Evolutionary conservation across 1,140 invertebrate species (phyloP), one percentile per base, ranked within the genome.

Genomic region (Ericerus pela): DNA sequence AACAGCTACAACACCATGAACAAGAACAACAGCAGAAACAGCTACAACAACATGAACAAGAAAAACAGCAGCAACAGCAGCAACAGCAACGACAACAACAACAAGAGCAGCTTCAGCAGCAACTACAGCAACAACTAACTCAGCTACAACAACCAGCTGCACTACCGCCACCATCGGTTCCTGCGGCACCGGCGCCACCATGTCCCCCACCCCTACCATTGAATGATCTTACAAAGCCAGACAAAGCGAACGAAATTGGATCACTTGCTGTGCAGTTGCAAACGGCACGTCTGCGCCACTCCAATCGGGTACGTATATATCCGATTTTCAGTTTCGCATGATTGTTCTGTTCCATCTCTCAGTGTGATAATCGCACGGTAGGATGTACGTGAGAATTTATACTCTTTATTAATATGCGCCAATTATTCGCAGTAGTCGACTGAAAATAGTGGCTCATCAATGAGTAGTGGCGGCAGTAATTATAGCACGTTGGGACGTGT

Each of bases 221-320:
- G 31, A 70, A 70, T 59, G 71, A 75, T 61, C 70, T 72, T 56
- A 30, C 12, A n/a, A 37, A 41, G 36, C 12, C 53, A 11, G 51
- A 31, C 43, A 43, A 53, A 20, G 31, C 43, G 29, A 43, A 31
- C 51, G 58, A 52, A 31, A 0, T 12, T 14, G 52, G 43, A 20
- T 85, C 84, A 0, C 72, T 93, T 14, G 87, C 88, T 6, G 82
- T 85, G 11, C 88, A 90, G 58, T 71, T 94, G 53, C 86, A 89
- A 61, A 82, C 81, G 65, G 88, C 88, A 10, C 78, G 83, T 64
- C 76, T 93, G 6, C 88, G 86, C 66, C 81, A 85, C 62, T 82
- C 79, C 56, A 81, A 80, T 58, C 78, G 79, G 74, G 77, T 78
- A 61, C 62, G 57, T 53, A n/a, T n/a, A n/a, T n/a, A n/a, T n/a